Conservation (phyloP, 2,797 vertebrate species). For the Prionace glauca region DNA sequence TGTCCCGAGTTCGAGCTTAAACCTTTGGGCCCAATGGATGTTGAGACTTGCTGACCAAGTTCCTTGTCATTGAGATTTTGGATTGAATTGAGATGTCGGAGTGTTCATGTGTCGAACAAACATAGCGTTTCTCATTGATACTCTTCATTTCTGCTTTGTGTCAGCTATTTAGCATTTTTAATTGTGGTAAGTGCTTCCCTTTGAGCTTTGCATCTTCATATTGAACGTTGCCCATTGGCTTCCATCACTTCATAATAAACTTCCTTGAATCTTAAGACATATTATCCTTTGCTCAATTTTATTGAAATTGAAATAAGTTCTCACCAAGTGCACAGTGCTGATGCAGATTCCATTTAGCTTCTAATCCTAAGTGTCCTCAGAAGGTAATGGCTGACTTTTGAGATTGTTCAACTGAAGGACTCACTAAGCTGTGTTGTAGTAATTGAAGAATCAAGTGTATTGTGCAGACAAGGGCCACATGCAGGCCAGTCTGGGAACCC, state of each 20-base stretch:
- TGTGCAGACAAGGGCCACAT: background rate
- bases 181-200: background rate
- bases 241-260: background rate
- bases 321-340: background rate
- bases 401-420: background rate
- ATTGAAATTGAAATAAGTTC: background rate
- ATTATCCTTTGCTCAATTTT: background rate
- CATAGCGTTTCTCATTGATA: background rate
- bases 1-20: background rate
- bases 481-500: background rate
- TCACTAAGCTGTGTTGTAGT: background rate
- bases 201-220: background rate
- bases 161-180: background rate
- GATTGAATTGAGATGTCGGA: background rate
- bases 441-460: background rate
- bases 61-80: background rate
- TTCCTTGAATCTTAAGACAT: background rate
- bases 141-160: background rate
- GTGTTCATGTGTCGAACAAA: background rate
- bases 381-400: background rate
- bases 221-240: background rate
- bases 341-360: background rate
- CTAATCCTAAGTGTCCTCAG: background rate
- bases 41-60: background rate
- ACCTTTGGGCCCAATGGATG: background rate